These are phyloP conservation scores for Aegotheles bennettii DNA, from an alignment of 2,113 vertebrate species.

Conservation along the genomic window DNA sequence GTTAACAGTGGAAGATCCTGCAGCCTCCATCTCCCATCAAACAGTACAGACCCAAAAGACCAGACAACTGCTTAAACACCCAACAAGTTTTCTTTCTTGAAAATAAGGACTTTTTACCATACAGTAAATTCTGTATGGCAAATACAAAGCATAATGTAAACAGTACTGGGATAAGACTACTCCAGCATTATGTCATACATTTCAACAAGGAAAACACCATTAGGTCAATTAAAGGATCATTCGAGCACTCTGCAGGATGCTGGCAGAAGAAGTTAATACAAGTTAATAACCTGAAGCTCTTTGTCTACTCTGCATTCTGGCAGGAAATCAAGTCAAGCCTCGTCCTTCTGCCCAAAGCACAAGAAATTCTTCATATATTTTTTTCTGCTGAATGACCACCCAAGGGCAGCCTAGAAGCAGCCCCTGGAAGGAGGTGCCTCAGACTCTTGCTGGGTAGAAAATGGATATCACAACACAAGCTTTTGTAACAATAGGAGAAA, in stretches of 20 bases:
- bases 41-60: background rate
- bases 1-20: background rate
- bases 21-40: background rate
- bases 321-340: background rate
- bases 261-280: background rate
- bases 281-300: background rate
- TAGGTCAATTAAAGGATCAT: background rate
- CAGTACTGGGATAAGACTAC: background rate
- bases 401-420: background rate
- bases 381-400: background rate
- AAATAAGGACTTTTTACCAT: background rate
- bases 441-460: background rate
- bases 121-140: background rate
- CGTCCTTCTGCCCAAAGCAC: background rate
- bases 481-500: background rate
- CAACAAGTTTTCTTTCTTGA: background rate
- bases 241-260: background rate
- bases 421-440: background rate
- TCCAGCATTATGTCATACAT: background rate
- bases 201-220: background rate
- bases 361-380: background rate
- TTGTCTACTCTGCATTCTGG: background rate
- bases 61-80: background rate
- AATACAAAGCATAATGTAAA: background rate
- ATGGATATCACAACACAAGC: background rate